These are phyloP conservation scores for Ericerus pela DNA, from an alignment of 1,140 invertebrate genomes.

Conservation along the genomic window DNA sequence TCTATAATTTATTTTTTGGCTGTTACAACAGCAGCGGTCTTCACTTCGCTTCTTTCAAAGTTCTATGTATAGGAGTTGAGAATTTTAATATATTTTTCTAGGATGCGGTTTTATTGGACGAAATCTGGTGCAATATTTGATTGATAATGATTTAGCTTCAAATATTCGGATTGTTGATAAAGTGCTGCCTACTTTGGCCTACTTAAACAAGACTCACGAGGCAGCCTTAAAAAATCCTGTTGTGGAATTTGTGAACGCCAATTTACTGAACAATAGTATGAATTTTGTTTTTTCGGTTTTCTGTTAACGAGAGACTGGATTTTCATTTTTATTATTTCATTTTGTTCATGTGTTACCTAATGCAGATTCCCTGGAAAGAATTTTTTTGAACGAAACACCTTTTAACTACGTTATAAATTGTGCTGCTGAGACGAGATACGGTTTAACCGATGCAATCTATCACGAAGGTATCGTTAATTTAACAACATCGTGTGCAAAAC, in stretches of 20 bases:
- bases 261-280: constrained; percentile 74
- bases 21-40: not conserved
- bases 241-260: constrained; percentile 80
- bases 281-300: not conserved
- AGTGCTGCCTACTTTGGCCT: constrained; percentile 79
- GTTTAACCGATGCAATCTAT: constrained; percentile 75
- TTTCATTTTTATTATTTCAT: too few relatives aligned
- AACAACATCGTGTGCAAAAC: constrained; percentile 62
- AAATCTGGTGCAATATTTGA: constrained; percentile 66
- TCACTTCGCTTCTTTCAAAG: not conserved
- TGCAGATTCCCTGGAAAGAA: constrained; percentile 57
- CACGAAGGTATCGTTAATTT: constrained; percentile 75
- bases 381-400: constrained; percentile 39
- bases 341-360: too few relatives aligned
- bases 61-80: not conserved
- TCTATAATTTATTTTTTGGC: not conserved
- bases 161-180: constrained; percentile 73
- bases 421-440: constrained; percentile 74
- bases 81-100: constrained; percentile 31
- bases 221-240: constrained; percentile 51
- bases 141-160: constrained; percentile 59
- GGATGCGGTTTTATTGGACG: constrained; percentile 85
- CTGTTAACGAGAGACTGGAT: too few relatives aligned
- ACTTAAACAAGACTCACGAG: constrained; percentile 60
- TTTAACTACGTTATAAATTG: constrained; percentile 77